These are phyloP conservation scores for Erinaceus europaeus DNA, from an alignment of 2,113 vertebrate genomes.

Conservation along the genomic window DNA sequence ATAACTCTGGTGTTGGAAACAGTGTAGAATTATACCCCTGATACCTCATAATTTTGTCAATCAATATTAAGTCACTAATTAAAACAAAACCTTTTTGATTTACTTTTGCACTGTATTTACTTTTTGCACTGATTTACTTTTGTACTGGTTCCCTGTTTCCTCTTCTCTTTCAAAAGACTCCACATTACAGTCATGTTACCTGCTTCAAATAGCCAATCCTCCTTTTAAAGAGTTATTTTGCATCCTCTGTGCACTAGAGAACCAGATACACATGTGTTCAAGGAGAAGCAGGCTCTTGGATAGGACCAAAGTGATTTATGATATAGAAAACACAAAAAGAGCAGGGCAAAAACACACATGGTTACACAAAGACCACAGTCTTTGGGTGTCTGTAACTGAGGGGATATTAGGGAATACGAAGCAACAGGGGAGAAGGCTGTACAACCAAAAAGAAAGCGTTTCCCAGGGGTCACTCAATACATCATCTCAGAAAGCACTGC, in stretches of 20 bases:
- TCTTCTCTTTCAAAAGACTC: neutral
- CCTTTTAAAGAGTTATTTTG: neutral
- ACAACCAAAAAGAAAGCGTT: no score
- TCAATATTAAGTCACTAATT: no score
- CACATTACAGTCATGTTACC: neutral
- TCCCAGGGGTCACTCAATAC: fast-evolving
- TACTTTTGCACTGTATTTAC: no score
- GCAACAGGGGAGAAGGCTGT: neutral
- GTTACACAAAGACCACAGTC: neutral
- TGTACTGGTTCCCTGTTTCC: no score
- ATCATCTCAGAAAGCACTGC: neutral
- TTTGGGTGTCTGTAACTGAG: neutral
- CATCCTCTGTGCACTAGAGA: neutral
- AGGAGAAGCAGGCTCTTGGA: neutral
- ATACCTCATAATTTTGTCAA: no score
- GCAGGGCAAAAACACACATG: neutral
- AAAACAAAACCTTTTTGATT: no score
- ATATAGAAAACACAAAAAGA: neutral
- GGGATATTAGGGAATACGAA: no score
- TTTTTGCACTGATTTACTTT: no score
- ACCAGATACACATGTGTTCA: neutral
- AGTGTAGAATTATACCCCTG: no score
- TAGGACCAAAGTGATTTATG: neutral
- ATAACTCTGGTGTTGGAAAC: no score
- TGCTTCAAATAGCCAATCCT: neutral